phyloP scores from a whole-genome alignment of 2,113 vertebrate genomes.

The Vulpes ferrilata region DNA sequence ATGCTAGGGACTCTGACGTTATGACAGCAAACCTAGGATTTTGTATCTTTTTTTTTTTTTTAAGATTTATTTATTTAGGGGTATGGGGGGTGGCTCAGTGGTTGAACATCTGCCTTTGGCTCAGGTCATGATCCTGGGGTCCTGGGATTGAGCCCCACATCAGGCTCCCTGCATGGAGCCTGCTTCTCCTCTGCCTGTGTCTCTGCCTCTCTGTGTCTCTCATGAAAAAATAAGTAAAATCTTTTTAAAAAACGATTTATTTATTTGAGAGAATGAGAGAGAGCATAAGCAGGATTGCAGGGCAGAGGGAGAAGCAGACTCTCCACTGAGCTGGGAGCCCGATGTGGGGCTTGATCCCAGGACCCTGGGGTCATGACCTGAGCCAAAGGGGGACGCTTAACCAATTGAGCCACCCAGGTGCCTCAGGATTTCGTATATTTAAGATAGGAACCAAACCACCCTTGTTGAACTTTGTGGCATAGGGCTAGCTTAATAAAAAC shows the following conservation, averaged over 20 bases:
- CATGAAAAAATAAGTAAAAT: too few species aligned
- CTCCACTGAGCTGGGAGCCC: background rate
- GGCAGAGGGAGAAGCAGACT: background rate
- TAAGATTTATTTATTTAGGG: background rate
- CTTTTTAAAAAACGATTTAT: background rate
- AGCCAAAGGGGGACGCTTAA: background rate
- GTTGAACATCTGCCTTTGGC: too few species aligned
- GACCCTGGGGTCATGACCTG: background rate
- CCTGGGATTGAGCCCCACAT: too few species aligned
- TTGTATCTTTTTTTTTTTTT: background rate
- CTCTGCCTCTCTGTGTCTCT: too few species aligned
- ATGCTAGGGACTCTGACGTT: background rate
- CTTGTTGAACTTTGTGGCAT: background rate
- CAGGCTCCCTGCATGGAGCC: too few species aligned
- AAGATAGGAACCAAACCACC: background rate
- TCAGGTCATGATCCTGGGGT: too few species aligned
- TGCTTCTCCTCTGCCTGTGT: too few species aligned
- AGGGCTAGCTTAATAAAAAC: background rate
- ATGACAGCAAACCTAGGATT: background rate
- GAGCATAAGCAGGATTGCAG: background rate
- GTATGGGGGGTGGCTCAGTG: too few species aligned
- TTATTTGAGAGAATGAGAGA: background rate
- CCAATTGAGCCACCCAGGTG: background rate
- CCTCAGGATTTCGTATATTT: background rate
- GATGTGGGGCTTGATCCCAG: background rate